Percentiles rank a stretch among this genome's conserved stretches.
Conservation (phyloP, 2,113 vertebrate genomes). For the Egretta garzetta region DNA sequence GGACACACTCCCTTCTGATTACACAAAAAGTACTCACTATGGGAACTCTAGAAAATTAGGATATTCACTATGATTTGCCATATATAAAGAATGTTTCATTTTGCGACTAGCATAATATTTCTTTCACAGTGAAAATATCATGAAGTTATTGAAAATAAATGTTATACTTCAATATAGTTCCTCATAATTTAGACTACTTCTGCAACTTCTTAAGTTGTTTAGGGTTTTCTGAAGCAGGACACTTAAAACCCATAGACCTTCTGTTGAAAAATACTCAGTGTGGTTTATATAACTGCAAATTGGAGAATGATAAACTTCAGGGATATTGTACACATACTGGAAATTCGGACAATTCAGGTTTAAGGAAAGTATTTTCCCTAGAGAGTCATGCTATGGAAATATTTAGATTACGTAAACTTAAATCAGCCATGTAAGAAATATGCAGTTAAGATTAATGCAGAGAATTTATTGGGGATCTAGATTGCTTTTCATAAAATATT, state of each 20-base stretch:
- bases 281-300: not conserved
- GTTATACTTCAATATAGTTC: not conserved
- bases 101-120: not conserved
- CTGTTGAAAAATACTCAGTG: not conserved
- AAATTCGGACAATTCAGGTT: not conserved
- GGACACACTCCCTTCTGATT: not conserved
- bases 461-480: not conserved
- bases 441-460: not conserved
- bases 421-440: not conserved
- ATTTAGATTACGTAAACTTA: not conserved
- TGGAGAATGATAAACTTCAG: not conserved
- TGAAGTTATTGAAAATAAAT: not conserved
- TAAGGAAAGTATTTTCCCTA: not conserved
- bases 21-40: not conserved
- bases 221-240: not conserved
- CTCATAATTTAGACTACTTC: not conserved
- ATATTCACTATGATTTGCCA: not conserved
- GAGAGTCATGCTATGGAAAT: not conserved
- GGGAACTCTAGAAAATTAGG: not conserved
- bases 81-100: not conserved
- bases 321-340: not conserved
- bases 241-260: rapidly evolving
- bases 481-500: not conserved
- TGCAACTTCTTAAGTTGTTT: not conserved
- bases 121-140: not conserved